A percentile compares a stretch with the other conserved stretches of the same genome.
phyloP scores from a whole-genome alignment of 2,888 invertebrate genomes.

The Pollenia angustigena region DNA sequence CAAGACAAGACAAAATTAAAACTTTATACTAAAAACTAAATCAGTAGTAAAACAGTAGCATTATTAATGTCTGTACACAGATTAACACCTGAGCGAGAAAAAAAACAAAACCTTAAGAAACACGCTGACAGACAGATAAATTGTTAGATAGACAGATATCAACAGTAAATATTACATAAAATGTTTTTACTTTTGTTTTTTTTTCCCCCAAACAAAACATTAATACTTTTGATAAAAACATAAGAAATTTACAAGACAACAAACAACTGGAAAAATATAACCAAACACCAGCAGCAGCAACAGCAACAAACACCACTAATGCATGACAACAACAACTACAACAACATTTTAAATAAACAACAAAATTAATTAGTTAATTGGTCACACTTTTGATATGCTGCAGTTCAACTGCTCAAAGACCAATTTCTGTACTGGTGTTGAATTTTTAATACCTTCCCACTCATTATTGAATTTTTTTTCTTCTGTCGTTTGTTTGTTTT shows the following conservation, averaged over 20 bases:
- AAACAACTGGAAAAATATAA: constrained; percentile 18
- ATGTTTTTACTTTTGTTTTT: not conserved
- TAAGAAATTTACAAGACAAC: constrained; percentile 13
- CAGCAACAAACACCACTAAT: not conserved
- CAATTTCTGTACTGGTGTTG: constrained; percentile 44
- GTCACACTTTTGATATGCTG: constrained; percentile 71
- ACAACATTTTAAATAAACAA: constrained; percentile 37
- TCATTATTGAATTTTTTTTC: constrained; percentile 52
- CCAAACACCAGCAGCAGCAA: not conserved
- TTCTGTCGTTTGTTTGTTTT: not conserved
- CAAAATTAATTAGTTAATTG: constrained; percentile 72
- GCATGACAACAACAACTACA: constrained; percentile 19
- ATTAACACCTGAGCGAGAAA: constrained; percentile 53
- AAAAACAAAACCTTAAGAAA: constrained; percentile 5
- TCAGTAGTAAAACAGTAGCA: constrained; percentile 64
- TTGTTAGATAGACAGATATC: constrained; percentile 53
- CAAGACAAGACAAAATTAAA: not conserved
- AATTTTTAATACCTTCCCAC: constrained; percentile 65
- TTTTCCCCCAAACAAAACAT: constrained; percentile 37
- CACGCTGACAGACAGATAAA: constrained; percentile 50
- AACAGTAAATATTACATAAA: constrained; percentile 32
- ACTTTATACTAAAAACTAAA: constrained; percentile 7
- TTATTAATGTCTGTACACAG: constrained; percentile 52
- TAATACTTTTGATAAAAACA: constrained; percentile 25
- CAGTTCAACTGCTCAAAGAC: constrained; percentile 33